Conservation (phyloP, 2,113 vertebrate species). For the Eptatretus burgeri region DNA sequence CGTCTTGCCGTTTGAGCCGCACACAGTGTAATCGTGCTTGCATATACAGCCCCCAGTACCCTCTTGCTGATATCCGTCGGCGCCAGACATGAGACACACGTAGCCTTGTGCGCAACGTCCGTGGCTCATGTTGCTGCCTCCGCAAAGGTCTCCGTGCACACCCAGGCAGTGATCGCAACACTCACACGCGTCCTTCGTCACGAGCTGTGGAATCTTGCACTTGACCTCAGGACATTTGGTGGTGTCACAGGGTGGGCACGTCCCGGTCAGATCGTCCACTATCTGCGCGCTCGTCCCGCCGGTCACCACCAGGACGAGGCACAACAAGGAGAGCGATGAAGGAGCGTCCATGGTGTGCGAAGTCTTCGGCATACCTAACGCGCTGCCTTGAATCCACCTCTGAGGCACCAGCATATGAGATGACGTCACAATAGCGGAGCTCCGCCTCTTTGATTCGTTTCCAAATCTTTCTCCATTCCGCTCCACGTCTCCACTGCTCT, state of each 20-base stretch:
- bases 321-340: too few species aligned
- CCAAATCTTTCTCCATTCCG: too few species aligned
- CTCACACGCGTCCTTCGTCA: conserved; percentile 17
- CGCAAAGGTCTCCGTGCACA: conserved; percentile 15
- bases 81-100: conserved; percentile 16
- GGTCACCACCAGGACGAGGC: too few species aligned
- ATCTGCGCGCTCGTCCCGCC: too few species aligned
- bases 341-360: too few species aligned
- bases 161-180: conserved; percentile 17
- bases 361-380: too few species aligned
- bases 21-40: conserved; percentile 19
- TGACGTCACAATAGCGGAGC: too few species aligned
- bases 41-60: conserved; percentile 19
- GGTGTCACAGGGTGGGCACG: conserved; percentile 14
- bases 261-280: not conserved
- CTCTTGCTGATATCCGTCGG: conserved; percentile 7
- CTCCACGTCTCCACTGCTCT: too few species aligned
- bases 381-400: too few species aligned
- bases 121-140: conserved; percentile 15
- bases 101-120: conserved; percentile 18
- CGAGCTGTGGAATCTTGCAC: conserved; percentile 15
- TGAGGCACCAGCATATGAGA: too few species aligned
- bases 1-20: conserved; percentile 21
- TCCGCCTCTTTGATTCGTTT: too few species aligned
- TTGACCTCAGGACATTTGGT: conserved; percentile 12